These are phyloP conservation scores for Syngnathus scovelli DNA, from an alignment of 2,113 vertebrate genomes.

Conservation along the genomic window DNA sequence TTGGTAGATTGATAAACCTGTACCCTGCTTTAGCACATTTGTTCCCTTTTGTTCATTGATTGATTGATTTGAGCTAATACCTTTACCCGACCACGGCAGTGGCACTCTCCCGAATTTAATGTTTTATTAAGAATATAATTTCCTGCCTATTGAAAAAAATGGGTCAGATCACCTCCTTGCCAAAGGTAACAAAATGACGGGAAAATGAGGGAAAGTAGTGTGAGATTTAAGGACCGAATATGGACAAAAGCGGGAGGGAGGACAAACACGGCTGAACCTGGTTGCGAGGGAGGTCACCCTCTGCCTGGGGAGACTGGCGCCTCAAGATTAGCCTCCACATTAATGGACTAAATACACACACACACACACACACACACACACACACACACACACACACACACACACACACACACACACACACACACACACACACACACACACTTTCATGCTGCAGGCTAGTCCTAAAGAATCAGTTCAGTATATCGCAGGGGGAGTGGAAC, in stretches of 20 bases:
- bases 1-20: no score
- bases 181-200: constrained; percentile 7
- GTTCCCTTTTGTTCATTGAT: not conserved
- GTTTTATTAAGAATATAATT: not conserved
- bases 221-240: constrained; percentile 18
- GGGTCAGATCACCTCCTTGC: not conserved
- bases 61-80: not conserved
- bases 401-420: constrained; percentile 20
- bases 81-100: not conserved
- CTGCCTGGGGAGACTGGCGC: constrained; percentile 67
- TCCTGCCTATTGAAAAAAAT: not conserved
- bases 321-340: constrained; percentile 66
- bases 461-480: constrained; percentile 45
- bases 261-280: constrained; percentile 65
- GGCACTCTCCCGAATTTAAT: not conserved
- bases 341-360: constrained; percentile 66
- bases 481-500: constrained; percentile 49
- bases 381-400: constrained; percentile 9
- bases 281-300: constrained; percentile 64
- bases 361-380: constrained; percentile 10
- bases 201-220: constrained; percentile 14
- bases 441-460: constrained; percentile 24
- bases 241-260: constrained; percentile 8
- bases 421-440: constrained; percentile 6
- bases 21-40: no score